phyloP scores from a whole-genome alignment of 2,113 vertebrate genomes.

The Paradoxurus hermaphroditus region DNA sequence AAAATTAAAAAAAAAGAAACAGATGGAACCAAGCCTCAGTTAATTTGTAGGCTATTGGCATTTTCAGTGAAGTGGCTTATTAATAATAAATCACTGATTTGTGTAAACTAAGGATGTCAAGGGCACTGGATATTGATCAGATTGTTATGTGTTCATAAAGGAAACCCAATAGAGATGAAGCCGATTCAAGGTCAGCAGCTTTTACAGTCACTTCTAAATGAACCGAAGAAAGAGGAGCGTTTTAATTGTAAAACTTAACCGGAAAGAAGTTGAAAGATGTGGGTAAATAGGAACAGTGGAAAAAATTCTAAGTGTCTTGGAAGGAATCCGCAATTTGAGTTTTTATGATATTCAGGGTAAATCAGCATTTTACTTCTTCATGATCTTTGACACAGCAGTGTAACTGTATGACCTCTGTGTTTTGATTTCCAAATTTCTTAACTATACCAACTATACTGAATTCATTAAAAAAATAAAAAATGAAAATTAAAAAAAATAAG shows the following conservation, averaged over 20 bases:
- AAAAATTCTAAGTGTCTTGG: not conserved
- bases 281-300: not conserved
- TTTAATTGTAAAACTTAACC: conserved; percentile 28
- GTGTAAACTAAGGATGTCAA: conserved; percentile 7
- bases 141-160: conserved; percentile 16
- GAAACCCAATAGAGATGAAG: not conserved
- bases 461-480: no score
- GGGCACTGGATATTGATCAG: not conserved
- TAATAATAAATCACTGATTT: conserved; percentile 5
- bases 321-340: not conserved
- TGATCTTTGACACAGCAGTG: not conserved
- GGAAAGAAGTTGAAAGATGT: not conserved
- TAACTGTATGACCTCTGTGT: not conserved
- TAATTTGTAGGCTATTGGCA: not conserved
- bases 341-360: not conserved
- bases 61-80: conserved; percentile 36
- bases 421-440: conserved; percentile 7
- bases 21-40: not conserved
- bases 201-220: conserved; percentile 4
- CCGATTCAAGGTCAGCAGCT: not conserved
- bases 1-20: no score
- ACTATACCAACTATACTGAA: not conserved
- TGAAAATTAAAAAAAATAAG: no score
- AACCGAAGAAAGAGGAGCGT: not conserved
- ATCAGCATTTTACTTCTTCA: not conserved